Base-by-base conservation (phyloP, 2,888 invertebrate genomes). In the Ophioninae sp. region DNA sequence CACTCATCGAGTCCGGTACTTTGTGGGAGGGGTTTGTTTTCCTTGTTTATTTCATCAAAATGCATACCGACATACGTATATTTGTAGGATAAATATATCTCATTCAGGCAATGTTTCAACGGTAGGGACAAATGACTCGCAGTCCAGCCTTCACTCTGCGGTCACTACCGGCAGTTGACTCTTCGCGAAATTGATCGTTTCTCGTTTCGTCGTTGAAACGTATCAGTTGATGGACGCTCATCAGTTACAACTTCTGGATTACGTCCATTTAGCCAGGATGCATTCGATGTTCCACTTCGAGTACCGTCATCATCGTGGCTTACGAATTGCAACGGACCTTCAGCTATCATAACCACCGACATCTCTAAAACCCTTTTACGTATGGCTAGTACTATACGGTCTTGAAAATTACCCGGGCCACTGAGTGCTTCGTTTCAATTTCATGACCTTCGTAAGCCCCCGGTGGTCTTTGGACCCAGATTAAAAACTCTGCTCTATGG, bases 1-100 rank as follows among this genome's bases (percentile, higher is more conserved):
- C 72, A 63, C 61, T 75, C 72, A n/a, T 30, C 65, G 76, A 41
- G 58, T 71, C 76, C 58, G 76, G 77, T 77, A 67, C 77, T 81
- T 73, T 39, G 59, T 37, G 65, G 20, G 77, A 72, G 64, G 72
- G 56, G 44, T 79, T 44, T 61, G 37, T 44, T 65, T 30, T 56
- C 10, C 37, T 41, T 41, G 59, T 61, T 17, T 44, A 44, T 37
- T 39, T 13, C 58, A 63, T 65, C 51, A 51, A 20, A 74, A 74
- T 7, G 59, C 44, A 61, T 51, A 63, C 56, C 37, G 17, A 75
- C 56, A 41, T 69, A 61, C 61, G 63, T 63, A 13, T 41, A 13
- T 41, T 9, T 41, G 2, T 9, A 22, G 51, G 44, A 63, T 51
- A 30, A 63, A 64, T 30, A 63, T 30, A 51, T 69, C 20, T 37